Evolutionary conservation across 92 coral and sea anemone species (phyloP).

Genomic region (Paramuricea clavata): DNA sequence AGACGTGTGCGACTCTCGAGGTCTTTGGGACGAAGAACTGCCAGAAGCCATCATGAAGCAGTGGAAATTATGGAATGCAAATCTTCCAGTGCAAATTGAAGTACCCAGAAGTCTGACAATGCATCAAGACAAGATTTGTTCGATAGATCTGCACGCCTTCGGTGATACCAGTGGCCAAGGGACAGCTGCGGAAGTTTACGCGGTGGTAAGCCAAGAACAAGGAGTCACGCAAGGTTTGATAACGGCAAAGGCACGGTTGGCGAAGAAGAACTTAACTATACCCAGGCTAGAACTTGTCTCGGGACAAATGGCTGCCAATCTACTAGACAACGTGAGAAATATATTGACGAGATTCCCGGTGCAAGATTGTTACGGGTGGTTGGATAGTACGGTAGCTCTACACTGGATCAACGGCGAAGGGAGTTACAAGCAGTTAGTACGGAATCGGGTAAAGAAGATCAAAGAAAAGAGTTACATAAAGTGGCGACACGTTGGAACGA

Average conservation of each 20-base stretch:
- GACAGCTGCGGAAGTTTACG: conserved; percentile 53
- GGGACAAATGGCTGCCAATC: conserved; percentile 55
- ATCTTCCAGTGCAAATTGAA: not conserved
- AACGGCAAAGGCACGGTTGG: conserved; percentile 38
- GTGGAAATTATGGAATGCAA: conserved; percentile 38
- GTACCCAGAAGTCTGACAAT: conserved; percentile 14
- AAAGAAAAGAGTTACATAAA: too few relatives aligned
- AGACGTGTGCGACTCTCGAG: too few relatives aligned
- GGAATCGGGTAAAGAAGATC: too few relatives aligned
- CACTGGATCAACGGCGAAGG: too few relatives aligned
- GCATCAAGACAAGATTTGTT: conserved; percentile 19
- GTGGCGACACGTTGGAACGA: too few relatives aligned
- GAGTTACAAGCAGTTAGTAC: too few relatives aligned
- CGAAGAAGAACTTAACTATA: conserved; percentile 52
- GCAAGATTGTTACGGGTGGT: not conserved
- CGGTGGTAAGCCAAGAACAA: conserved; percentile 24
- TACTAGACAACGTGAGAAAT: conserved; percentile 44
- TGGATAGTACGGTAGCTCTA: conserved; percentile 46
- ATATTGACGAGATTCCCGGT: conserved; percentile 5
- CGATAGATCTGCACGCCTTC: conserved; percentile 50
- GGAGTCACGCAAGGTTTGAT: conserved; percentile 50
- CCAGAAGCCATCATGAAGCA: too few relatives aligned
- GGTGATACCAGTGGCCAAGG: conserved; percentile 57
- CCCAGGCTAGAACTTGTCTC: conserved; percentile 49
- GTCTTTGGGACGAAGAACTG: too few relatives aligned